Evolutionary conservation across 2,888 invertebrate genomes (phyloP), one percentile per base, ranked within the genome.

Genomic region (Calliscelio sp.): DNA sequence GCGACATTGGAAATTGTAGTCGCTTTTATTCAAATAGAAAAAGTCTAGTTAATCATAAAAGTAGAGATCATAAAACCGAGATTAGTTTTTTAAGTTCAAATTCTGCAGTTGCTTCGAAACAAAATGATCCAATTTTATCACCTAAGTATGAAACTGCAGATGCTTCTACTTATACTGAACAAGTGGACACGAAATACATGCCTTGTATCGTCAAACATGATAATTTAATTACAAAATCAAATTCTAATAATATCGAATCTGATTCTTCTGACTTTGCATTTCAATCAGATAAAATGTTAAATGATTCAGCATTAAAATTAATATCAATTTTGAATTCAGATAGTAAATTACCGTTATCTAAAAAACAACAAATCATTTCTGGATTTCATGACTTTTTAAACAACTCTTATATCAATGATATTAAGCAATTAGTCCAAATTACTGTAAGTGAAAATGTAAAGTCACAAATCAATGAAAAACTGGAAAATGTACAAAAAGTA

Each of bases 381-480:
- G 28, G 5, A 46, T 25, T 65, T 28, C 16, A 65, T 28, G n/a
- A 28, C 0, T 65, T 46, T 28, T 25, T 65, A 16, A 65, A 65
- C 14, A 46, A 46, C n/a, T 18, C 44, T 0, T 65, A 65, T 46
- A 28, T 65, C 0, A 65, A 65, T 46, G 28, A 18, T 65, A 24
- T 65, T 18, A 65, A 46, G 20, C n/a, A 18, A 10, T 24, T 65
- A 5, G n/a, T 65, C 18, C 10, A 46, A 2, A 28, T 28, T 44
- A 18, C 25, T 25, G 25, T 46, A 18, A 10, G 14, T 6, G 28
- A 46, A 18, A 14, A 24, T 16, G 11, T 11, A 16, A 63, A 41
- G 1, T 20, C 7, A 16, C 35, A 38, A 41, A 65, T 75, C 22
- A 38, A 7, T 41, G 51, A 75, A 24, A 65, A 75, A 65, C 24